Base-by-base conservation (phyloP, 2,113 vertebrate species). In the Cercopithecus mona region DNA sequence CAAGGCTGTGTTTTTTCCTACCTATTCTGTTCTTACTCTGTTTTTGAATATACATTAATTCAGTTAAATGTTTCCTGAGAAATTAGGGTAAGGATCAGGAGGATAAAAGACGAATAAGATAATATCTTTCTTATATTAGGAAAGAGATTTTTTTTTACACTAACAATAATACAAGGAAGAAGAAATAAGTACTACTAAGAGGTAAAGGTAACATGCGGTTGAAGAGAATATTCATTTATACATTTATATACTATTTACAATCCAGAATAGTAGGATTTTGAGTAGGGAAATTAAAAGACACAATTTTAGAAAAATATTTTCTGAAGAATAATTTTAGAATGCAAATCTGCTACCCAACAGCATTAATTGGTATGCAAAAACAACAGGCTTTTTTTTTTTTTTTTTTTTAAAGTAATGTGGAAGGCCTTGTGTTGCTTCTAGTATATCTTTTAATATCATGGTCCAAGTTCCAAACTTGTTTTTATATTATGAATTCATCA, bases 21-120 rank as follows among this genome's bases (percentile, higher is more conserved):
- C 16, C 38, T 94, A 5, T 93, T 84, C 40, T 89, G 1, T 40
- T 90, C n/a, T 90, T 95, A 72, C 2, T 66, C 38, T 75, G 1
- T 89, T 92, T 35, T 86, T 78, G n/a, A 92, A 82, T 90, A 86
- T 81, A 70, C 68, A 23, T 82, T 80, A 90, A 93, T 81, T 81
- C 48, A 57, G 38, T 76, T 93, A 78, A 85, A 81, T 5, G n/a
- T 72, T 78, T 83, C 48, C 12, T 43, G 59, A 96, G 22, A n/a
- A 93, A 59, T 86, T 87, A 76, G 48, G 17, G 16, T 80, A 79
- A 9, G 25, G 13, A 76, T 23, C 18, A 16, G 30, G 59, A 55
- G 45, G 30, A 40, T 20, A 59, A 93, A 84, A 95, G 76, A 50
- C 82, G 40, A 76, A 82, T 73, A 82, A 72, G 38, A 72, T 72